phyloP scores from a whole-genome alignment of 30 jellyfish, hydroid and myxozoan species.

The Aurelia sp. region DNA sequence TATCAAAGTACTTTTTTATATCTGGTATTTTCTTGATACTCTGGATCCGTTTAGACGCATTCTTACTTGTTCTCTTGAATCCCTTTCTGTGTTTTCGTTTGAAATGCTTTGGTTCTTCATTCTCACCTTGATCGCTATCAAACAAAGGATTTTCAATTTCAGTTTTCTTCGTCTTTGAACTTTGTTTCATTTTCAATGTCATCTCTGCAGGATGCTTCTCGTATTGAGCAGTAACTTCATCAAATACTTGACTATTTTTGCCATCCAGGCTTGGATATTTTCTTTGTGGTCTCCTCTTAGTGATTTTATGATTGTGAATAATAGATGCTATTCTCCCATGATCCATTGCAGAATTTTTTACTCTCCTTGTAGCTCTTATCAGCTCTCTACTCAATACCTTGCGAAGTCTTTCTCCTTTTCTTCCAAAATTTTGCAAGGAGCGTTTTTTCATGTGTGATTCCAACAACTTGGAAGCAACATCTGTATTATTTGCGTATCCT shows the following conservation, averaged over 20 bases:
- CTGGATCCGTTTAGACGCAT: neutral
- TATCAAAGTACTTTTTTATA: conserved; percentile 35
- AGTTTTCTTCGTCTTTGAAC: neutral
- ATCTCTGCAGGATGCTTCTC: neutral
- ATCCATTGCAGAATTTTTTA: neutral
- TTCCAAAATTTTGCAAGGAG: neutral
- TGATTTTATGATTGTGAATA: neutral
- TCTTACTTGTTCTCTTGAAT: neutral
- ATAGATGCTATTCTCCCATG: neutral
- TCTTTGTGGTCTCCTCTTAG: neutral
- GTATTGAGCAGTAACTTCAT: neutral
- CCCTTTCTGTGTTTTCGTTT: neutral
- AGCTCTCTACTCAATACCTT: neutral
- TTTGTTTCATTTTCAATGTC: neutral
- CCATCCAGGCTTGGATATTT: neutral
- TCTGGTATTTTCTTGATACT: conserved; percentile 23
- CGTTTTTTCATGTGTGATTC: conserved; percentile 56
- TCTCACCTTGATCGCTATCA: conserved; percentile 42
- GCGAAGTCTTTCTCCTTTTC: neutral
- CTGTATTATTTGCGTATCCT: conserved; percentile 17
- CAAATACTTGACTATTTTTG: too few species aligned
- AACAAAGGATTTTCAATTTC: conserved; percentile 50
- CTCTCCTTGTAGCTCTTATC: neutral
- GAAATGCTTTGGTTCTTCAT: neutral
- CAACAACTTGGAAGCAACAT: neutral